Base-by-base conservation (phyloP, 2,888 invertebrate species). In the Epirrhoe tristata region DNA sequence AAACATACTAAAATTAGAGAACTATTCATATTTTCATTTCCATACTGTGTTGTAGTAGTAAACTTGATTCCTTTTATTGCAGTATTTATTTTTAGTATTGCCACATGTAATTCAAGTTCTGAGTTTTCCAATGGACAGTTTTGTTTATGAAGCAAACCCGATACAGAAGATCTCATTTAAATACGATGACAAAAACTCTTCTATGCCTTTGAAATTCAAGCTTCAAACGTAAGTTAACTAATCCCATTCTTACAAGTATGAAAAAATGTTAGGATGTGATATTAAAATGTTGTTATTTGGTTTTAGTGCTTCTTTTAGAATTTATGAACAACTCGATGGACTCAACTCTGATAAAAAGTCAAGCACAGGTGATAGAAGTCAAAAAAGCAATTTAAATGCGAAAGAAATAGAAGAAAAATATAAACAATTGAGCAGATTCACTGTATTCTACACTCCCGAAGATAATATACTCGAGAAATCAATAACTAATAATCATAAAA, bases 301-400 rank as follows among this genome's bases (percentile, higher is more conserved):
- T 66, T 66, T 58, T 53, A 66, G 66, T 6, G 46, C 32, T 36
- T 66, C 66, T 8, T 66, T 66, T 39, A 66, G 14, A 50, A 48
- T 66, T 6, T 54, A 62, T 54, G 66, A 66, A 50, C 60, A 61
- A 4, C 32, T 66, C 31, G 8, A 52, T 50, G 58, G 24, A 0
- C 51, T 58, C 3, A 24, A 66, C 24, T 31, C 34, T 39, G 16
- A 58, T n/a, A 39, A 51, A 46, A 50, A 39, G 17, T 46, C 56
- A 34, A 56, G n/a, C 12, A 12, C 14, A 5, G 56, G 16, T 5
- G 7, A 56, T 39, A 24, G 14, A 17, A 57, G 24, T 31, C 39
- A 63, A 51, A 32, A 32, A 46, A 46, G 50, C 1, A 36, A 43
- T 32, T 6, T 39, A 32, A 34, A 58, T 32, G 14, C 14, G 10